Evolutionary conservation across 2,797 vertebrate species (phyloP), one percentile per base, ranked within the genome.

Genomic region (Etheostoma perlongum): DNA sequence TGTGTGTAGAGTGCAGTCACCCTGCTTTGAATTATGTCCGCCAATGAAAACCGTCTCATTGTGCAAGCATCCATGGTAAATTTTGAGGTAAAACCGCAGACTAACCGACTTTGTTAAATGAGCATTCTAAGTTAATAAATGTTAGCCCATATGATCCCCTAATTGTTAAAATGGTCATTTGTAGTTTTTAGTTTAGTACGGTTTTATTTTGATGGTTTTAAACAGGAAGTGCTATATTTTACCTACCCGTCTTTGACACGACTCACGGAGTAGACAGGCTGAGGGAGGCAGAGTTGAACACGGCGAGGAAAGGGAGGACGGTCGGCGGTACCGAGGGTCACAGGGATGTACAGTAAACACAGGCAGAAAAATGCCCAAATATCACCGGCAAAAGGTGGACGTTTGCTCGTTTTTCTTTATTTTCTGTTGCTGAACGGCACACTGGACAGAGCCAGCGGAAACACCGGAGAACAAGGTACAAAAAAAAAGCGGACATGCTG

Each of bases 331-430:
- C 76, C 84, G 85, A 84, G 86, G 90, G 83, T 84, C 84, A 92
- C 92, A 89, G 94, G 93, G 92, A 95, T 95, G 94, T 95, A 95
- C 90, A 95, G 92, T 84, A 95, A 95, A 95, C 93, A 94, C 79
- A 90, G 94, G 83, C 94, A 95, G 93, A 95, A 95, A 95, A 84
- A 93, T 88, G 89, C 36, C 78, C 91, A 87, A 62, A 79, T 70
- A 63, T 82, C 82, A 54, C 63, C 86, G 82, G 90, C 87, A 72
- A 85, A 62, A 83, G 88, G 90, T 57, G 89, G 85, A 85, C 83
- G 79, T 67, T 16, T 86, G 42, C 79, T 94, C 25, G 51, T 91
- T 46, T 46, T 91, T 55, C 60, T 91, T 1, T 87, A 16, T 48
- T 57, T 93, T 23, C 58, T 94, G 61, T 44, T 91, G 80, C 89